phyloP scores from a whole-genome alignment of 1,140 invertebrate genomes.

The Micrasema longulum region DNA sequence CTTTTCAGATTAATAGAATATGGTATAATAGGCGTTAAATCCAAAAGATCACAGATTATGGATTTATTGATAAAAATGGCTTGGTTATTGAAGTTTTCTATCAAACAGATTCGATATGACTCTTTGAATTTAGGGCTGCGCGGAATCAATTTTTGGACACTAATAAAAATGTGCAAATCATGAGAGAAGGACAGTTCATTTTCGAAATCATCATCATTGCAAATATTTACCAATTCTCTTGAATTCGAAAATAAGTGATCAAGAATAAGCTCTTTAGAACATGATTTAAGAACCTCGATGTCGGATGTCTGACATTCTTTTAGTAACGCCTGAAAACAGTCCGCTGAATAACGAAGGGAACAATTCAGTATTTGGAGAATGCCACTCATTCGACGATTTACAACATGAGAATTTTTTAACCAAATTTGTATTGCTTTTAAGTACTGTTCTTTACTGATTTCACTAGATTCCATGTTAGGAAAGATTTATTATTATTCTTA shows the following conservation, averaged over 20 bases:
- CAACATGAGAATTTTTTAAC: conserved; percentile 50
- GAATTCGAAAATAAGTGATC: conserved; percentile 29
- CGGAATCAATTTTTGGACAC: conserved; percentile 45
- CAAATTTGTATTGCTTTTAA: conserved; percentile 49
- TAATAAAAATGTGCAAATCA: conserved; percentile 35
- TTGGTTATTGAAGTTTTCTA: conserved; percentile 25
- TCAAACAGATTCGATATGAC: conserved; percentile 34
- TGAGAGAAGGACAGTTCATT: conserved; percentile 27
- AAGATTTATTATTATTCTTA: no score
- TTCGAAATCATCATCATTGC: conserved; percentile 41
- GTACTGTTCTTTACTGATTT: conserved; percentile 36
- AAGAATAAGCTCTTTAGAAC: conserved; percentile 22
- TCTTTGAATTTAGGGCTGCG: conserved; percentile 40
- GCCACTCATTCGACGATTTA: conserved; percentile 48
- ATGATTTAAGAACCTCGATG: not conserved
- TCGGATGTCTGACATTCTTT: conserved; percentile 11
- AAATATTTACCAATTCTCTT: conserved; percentile 19
- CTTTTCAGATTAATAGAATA: conserved; percentile 39
- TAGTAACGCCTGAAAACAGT: conserved; percentile 13
- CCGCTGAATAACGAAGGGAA: conserved; percentile 16
- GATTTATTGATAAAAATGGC: conserved; percentile 43
- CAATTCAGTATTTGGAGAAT: conserved; percentile 35
- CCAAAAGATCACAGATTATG: conserved; percentile 14
- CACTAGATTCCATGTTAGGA: not conserved
- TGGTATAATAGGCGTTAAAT: conserved; percentile 40